Evolutionary conservation across 2,113 vertebrate genomes (phyloP), one percentile per base, ranked within the genome.

Genomic region (Cyprinus carpio): DNA sequence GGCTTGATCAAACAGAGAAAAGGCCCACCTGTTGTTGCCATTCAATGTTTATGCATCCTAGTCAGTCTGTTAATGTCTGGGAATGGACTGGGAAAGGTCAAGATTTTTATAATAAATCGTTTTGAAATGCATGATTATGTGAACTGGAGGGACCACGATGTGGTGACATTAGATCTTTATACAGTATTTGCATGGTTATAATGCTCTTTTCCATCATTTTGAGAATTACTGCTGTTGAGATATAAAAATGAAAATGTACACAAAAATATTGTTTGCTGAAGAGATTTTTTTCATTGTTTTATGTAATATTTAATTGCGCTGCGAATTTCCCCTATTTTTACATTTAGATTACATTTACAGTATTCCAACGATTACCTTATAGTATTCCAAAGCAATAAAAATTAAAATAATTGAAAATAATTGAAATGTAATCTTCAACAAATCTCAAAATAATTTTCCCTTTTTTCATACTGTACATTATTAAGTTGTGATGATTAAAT

Each of bases 21-120:
- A 60, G 40, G 40, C 54, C 78, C 78, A 89, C 88, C 86, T 86
- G 86, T 62, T 84, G 72, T 75, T 85, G 37, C 65, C 37, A 81
- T 85, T 62, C 29, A 54, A 2, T 85, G 40, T 78, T 13, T 85
- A 37, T 71, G 76, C 31, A 27, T 69, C 43, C 60, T 8, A 11
- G 40, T 43, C 40, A 77, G 23, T 62, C 37, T 74, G 79, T 58
- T 64, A 37, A 37, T 64, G 34, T 72, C 75, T 72, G 64, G 3
- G 54, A 2, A 3, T 29, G 62, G 62, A 46, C 23, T 16, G n/a
- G 23, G 56, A 58, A 27, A 40, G n/a, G 31, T 31, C 34, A 75
- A 67, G n/a, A 40, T 34, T 25, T 40, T 60, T 12, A 37, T 40
- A 31, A 56, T 20, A 23, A 58, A 58, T 9, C 2, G 9, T 58